Percentiles rank a stretch among this genome's conserved stretches.
Evolutionary conservation across 2,888 invertebrate species (phyloP).

Genomic region (Parochlus steinenii): DNA sequence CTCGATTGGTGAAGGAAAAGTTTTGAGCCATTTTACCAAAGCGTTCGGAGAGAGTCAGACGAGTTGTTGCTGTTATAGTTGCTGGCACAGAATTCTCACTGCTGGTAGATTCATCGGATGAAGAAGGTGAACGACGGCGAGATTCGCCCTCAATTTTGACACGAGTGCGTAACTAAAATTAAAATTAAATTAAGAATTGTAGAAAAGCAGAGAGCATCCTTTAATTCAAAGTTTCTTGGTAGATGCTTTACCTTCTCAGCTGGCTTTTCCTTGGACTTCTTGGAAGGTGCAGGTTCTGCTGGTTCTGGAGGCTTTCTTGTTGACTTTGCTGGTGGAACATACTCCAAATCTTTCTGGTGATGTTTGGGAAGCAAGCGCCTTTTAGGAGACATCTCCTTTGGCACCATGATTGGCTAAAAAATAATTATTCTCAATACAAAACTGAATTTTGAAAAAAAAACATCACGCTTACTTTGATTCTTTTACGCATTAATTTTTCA

Average conservation of each 20-base stretch:
- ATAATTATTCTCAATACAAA: no score
- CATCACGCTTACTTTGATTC: slow-evolving; percentile 5
- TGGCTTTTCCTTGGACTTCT: slow-evolving; percentile 30
- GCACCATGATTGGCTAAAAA: no score
- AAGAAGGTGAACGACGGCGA: slow-evolving; percentile 35
- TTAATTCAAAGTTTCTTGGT: background rate
- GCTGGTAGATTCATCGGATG: slow-evolving; percentile 44
- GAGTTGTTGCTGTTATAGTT: slow-evolving; percentile 40
- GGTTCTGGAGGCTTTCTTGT: slow-evolving; percentile 28
- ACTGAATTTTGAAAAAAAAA: no score
- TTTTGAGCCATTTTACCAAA: slow-evolving; percentile 87
- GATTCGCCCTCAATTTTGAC: slow-evolving; percentile 32
- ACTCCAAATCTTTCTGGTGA: slow-evolving; percentile 21
- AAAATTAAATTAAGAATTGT: background rate
- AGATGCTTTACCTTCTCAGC: slow-evolving; percentile 26
- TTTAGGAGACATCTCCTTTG: background rate
- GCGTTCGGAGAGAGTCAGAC: slow-evolving; percentile 66
- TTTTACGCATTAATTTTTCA: slow-evolving; percentile 12
- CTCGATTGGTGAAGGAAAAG: slow-evolving; percentile 58
- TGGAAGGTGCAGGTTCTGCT: slow-evolving; percentile 23
- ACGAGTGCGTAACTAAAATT: slow-evolving; percentile 24
- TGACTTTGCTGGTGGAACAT: slow-evolving; percentile 13
- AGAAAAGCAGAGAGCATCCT: background rate
- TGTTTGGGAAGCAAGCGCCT: slow-evolving; percentile 2
- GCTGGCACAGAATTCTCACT: slow-evolving; percentile 37